These are phyloP conservation scores for Cyclina sinensis DNA, from an alignment of 1,140 invertebrate genomes.

Conservation along the genomic window DNA sequence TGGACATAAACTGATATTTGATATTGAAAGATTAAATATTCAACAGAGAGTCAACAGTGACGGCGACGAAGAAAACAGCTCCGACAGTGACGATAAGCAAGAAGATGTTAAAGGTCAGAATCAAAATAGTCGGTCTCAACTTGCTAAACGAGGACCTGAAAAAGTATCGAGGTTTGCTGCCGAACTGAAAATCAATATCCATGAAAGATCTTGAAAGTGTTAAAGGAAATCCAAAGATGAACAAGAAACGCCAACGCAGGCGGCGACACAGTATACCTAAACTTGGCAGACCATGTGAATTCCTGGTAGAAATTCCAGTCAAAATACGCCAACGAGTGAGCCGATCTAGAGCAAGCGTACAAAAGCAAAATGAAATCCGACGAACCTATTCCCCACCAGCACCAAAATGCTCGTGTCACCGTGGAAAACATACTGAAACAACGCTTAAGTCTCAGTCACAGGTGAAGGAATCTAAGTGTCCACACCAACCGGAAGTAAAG, in stretches of 20 bases:
- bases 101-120: background rate
- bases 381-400: conserved; percentile 4
- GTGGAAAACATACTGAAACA: background rate
- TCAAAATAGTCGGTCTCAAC: background rate
- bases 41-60: too few species aligned
- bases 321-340: conserved; percentile 21
- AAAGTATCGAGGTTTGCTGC: background rate
- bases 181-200: conserved; percentile 32
- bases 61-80: background rate
- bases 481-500: conserved; percentile 47
- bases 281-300: conserved; percentile 24
- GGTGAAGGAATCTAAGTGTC: conserved; percentile 6
- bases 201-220: conserved; percentile 29
- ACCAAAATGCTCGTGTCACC: conserved; percentile 53
- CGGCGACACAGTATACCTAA: conserved; percentile 50
- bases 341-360: background rate
- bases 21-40: conserved; percentile 32
- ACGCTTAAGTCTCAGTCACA: background rate
- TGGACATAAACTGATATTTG: conserved; percentile 48
- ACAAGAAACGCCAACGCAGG: background rate
- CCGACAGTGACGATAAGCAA: background rate
- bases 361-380: conserved; percentile 9
- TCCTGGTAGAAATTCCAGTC: conserved; percentile 37
- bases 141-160: background rate
- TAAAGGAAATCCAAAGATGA: background rate